phyloP scores from a whole-genome alignment of 2,888 invertebrate species.

The Sinohyriopsis cumingii region DNA sequence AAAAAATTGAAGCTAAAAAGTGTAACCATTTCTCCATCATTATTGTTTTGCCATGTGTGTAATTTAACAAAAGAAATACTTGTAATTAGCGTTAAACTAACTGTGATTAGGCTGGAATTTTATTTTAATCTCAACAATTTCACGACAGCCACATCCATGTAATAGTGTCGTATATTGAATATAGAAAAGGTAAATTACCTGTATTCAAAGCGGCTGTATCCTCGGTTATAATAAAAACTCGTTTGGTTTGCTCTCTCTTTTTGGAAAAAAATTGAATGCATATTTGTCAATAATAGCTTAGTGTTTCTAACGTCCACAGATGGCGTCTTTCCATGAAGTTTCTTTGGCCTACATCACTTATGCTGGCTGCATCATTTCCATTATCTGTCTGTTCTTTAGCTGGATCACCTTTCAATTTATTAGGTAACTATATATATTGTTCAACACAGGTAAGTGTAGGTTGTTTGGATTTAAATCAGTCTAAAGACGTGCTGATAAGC shows the following conservation, averaged over 20 bases:
- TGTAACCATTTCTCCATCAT: background rate
- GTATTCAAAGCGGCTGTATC: too few species aligned
- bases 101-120: too few species aligned
- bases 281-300: too few species aligned
- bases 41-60: background rate
- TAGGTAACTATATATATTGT: constrained; percentile 41
- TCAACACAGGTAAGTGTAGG: background rate
- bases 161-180: too few species aligned
- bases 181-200: too few species aligned
- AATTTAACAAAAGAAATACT: too few species aligned
- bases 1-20: background rate
- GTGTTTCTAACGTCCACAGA: constrained; percentile 32
- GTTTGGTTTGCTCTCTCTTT: too few species aligned
- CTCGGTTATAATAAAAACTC: too few species aligned
- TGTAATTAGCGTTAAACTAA: too few species aligned
- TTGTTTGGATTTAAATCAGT: background rate
- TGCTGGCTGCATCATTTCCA: constrained; percentile 61
- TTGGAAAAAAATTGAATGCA: too few species aligned
- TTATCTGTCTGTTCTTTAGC: constrained; percentile 51
- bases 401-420: constrained; percentile 61
- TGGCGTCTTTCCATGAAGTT: constrained; percentile 40
- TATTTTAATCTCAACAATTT: too few species aligned
- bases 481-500: constrained; percentile 3
- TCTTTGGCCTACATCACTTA: constrained; percentile 54
- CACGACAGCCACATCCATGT: too few species aligned